Evolutionary conservation across 2,113 vertebrate genomes (phyloP).

Genomic region (Ictalurus punctatus): DNA sequence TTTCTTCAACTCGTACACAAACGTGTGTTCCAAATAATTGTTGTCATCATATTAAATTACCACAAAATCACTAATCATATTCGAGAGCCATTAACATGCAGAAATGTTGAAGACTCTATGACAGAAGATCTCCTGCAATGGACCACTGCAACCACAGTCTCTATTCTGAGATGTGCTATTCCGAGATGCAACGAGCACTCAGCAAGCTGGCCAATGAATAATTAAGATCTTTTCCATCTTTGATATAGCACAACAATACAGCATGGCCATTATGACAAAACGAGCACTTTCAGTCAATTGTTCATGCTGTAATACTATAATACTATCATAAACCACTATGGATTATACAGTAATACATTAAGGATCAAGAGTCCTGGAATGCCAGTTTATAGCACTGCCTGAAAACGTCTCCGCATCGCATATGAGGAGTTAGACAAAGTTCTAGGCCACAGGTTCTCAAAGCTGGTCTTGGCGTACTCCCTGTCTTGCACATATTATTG

Average conservation of each 20-base stretch:
- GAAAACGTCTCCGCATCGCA: not conserved
- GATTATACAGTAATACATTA: not conserved
- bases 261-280: not conserved
- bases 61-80: conserved; percentile 10
- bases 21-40: not conserved
- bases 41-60: not conserved
- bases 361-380: not conserved
- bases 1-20: not conserved
- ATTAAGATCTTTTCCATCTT: conserved; percentile 65
- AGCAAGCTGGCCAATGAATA: conserved; percentile 68
- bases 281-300: not conserved
- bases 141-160: conserved; percentile 58
- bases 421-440: conserved; percentile 10
- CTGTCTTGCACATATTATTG: not conserved
- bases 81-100: conserved; percentile 2
- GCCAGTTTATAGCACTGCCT: not conserved
- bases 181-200: conserved; percentile 66
- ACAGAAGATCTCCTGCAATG: conserved; percentile 59
- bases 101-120: conserved; percentile 1
- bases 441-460: conserved; percentile 11
- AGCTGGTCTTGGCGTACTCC: not conserved
- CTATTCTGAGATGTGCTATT: conserved; percentile 76
- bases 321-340: not conserved
- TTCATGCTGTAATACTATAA: not conserved
- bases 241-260: conserved; percentile 10